Conservation (phyloP, 1,140 invertebrate genomes). For the Metaphire vulgaris region DNA sequence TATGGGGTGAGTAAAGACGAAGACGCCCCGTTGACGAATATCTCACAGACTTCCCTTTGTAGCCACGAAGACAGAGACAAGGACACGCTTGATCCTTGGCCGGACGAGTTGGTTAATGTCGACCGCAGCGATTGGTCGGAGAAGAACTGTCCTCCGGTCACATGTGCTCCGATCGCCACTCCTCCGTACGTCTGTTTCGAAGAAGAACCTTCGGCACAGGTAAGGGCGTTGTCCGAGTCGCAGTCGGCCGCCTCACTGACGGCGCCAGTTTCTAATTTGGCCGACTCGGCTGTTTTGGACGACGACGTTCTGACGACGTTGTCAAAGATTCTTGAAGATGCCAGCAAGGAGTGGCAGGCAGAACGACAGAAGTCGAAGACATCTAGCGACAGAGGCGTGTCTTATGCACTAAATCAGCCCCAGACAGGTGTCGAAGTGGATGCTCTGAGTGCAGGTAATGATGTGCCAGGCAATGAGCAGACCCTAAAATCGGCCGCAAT, state of each 20-base stretch:
- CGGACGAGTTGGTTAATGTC: no score
- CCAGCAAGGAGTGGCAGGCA: not conserved
- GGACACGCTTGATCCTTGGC: no score
- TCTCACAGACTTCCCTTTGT: no score
- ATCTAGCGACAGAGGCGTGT: not conserved
- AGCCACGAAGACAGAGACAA: no score
- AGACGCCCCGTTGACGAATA: not conserved
- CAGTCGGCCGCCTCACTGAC: not conserved
- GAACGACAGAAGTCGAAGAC: not conserved
- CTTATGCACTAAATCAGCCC: no score
- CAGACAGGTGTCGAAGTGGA: no score
- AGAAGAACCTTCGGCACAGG: no score
- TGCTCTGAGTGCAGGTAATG: no score
- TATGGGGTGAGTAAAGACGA: not conserved
- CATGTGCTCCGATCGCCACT: no score
- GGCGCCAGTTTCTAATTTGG: not conserved
- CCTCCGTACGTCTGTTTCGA: no score
- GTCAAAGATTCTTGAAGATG: not conserved
- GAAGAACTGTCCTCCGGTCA: no score
- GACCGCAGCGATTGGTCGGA: no score
- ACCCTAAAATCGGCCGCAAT: not conserved
- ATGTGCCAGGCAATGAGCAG: not conserved
- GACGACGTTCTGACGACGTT: not conserved
- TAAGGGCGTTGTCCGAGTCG: not conserved
- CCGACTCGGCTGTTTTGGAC: not conserved